A percentile compares a stretch with the other conserved stretches of the same genome.
phyloP scores from a whole-genome alignment of 2,113 vertebrate species.

The Dissostichus mawsoni region DNA sequence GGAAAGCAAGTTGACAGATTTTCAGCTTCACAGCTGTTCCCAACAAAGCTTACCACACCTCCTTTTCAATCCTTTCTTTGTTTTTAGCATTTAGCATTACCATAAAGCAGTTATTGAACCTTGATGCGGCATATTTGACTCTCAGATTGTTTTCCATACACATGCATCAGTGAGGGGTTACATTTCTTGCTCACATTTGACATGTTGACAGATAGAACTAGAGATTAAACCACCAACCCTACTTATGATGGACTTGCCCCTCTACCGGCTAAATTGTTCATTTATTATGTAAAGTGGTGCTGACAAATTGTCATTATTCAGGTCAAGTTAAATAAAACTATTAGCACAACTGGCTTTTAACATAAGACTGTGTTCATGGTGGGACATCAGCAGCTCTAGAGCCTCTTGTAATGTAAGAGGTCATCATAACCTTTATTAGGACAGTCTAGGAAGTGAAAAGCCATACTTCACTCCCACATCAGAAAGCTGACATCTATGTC shows the following conservation, averaged over 20 bases:
- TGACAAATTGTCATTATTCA: conserved; percentile 13
- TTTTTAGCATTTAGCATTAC: too few species aligned
- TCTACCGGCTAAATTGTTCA: background rate
- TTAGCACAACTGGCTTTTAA: background rate
- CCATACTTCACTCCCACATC: conserved; percentile 26
- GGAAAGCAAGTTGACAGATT: background rate
- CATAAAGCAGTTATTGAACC: too few species aligned
- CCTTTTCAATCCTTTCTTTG: too few species aligned
- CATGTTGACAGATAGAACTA: background rate
- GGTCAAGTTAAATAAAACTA: background rate
- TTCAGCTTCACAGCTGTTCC: background rate
- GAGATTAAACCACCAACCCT: background rate
- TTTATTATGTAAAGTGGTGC: background rate
- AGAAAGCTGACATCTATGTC: conserved; percentile 40
- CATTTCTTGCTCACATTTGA: background rate
- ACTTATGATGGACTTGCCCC: background rate
- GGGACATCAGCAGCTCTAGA: conserved; percentile 14
- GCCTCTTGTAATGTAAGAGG: conserved; percentile 33
- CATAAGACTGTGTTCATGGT: background rate
- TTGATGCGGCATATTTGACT: too few species aligned
- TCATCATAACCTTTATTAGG: conserved; percentile 24
- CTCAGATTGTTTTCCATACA: too few species aligned
- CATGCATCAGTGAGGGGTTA: background rate
- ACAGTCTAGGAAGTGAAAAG: conserved; percentile 30
- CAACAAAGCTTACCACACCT: too few species aligned